These are phyloP conservation scores for Buceros bicornis DNA, from an alignment of 2,797 vertebrate genomes.

Conservation along the genomic window DNA sequence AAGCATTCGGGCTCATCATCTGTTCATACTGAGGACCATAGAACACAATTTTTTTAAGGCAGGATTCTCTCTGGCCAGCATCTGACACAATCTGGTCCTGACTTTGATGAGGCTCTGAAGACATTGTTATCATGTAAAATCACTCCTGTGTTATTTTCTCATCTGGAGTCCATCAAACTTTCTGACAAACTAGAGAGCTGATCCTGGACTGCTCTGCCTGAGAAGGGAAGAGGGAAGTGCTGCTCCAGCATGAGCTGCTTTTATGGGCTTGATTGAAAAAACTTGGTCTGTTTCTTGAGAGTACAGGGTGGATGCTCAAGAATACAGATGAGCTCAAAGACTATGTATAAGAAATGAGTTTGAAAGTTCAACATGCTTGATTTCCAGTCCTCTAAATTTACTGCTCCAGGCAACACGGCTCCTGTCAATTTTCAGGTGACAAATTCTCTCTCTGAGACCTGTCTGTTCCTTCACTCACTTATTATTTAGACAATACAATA, in stretches of 20 bases:
- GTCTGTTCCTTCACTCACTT: background rate
- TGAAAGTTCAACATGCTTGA: slow-evolving; percentile 16
- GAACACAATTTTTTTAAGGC: background rate
- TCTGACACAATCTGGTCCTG: background rate
- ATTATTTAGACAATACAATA: background rate
- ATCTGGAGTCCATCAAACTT: background rate
- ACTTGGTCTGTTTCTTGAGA: background rate
- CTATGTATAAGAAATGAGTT: background rate
- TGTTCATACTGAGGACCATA: background rate
- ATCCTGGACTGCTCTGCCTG: background rate
- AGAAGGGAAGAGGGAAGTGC: background rate
- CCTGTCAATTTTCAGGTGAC: slow-evolving; percentile 13
- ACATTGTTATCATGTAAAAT: background rate
- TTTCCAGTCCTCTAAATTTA: slow-evolving; percentile 33
- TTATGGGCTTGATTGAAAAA: background rate
- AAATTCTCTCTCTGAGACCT: slow-evolving; percentile 2
- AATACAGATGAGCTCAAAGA: slow-evolving; percentile 37
- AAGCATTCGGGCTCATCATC: background rate
- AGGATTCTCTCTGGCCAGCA: background rate
- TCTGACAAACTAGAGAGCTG: background rate
- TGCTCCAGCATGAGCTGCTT: background rate
- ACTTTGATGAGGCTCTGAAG: background rate
- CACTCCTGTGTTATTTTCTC: background rate
- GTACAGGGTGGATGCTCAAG: background rate
- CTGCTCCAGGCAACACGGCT: background rate